Base-by-base conservation (phyloP, 1,140 invertebrate genomes). In the Diprion similis region DNA sequence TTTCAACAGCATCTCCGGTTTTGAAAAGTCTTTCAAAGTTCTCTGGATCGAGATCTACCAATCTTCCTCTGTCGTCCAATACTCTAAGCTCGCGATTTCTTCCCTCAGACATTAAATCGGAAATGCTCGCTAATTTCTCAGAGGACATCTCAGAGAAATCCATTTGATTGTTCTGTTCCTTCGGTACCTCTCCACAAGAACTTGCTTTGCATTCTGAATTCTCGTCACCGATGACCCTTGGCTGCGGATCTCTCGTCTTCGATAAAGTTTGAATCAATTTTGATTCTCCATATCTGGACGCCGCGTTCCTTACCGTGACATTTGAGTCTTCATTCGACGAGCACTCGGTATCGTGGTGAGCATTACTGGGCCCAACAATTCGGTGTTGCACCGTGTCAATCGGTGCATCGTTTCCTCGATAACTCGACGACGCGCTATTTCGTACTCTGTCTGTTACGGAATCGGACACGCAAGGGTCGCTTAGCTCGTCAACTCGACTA, bases 371-470 rank as follows among this genome's bases (percentile, higher is more conserved):
- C 2, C 6, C 24, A 37, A 37, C 24, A 3, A 37, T 37, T 37
- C 24, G 1, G 24, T 37, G 24, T 17, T 85, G 76, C 70, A 83
- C 87, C 85, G 24, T 86, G 4, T 59, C 9, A 59, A 13, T 59
- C 51, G 51, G n/a, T 37, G 24, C 24, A 37, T 37, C 24, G 1
- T 37, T 37, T 37, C 24, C 24, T 37, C 24, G 24, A 37, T 37
- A 1, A 37, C 24, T 37, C 24, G 24, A 37, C 24, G 24, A 37
- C 51, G 51, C 51, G 51, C n/a, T 59, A 59, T 59, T 17, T 59
- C 11, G 11, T 15, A 13, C n/a, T 59, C 9, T 9, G 3, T 59
- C n/a, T 10, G 51, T 59, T 15, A 59, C 51, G 51, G 51, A 59
- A 59, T 59, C 51, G 51, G 51, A 59, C 11, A 15, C n/a, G 11